Base-by-base conservation (phyloP, 2,113 vertebrate species). In the Acrocephalus kingi region DNA sequence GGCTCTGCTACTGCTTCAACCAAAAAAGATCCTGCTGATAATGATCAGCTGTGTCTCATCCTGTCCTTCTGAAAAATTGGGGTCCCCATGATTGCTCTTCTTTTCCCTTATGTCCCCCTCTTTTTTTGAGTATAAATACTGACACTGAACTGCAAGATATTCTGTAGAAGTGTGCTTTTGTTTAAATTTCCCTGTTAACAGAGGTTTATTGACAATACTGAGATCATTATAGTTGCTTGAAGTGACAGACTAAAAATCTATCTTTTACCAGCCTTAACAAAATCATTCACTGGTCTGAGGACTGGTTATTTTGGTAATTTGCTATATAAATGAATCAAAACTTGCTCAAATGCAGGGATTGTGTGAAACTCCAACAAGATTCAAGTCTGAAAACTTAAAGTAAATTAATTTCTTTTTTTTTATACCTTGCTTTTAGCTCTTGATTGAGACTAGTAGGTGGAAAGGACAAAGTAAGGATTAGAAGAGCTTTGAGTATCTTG, bases 21-120 rank as follows among this genome's bases (percentile, higher is more conserved):
- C 31, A 45, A 10, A 77, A 83, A 66, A 89, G 23, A 31, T 73
- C 18, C 52, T 80, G 46, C 33, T 91, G 87, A 83, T 94, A 94
- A 85, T 67, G 31, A 74, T 88, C 49, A 92, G 22, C n/a, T 68
- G 13, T 85, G 48, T 71, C 59, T 91, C 74, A 89, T 90, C 48
- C 46, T 77, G 72, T 48, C 14, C 49, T 83, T 35, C n/a, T 58
- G 6, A 35, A 58, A 75, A 64, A 54, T 4, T 77, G 22, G 14
- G 18, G 49, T 63, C 8, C 9, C 10, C 0, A 0, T 61, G 16
- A 5, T n/a, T 28, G 17, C 6, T 24, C 8, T 22, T 54, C 4
- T 24, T 33, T 10, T 21, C 14, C 2, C 10, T 25, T 22, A 18
- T 16, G 13, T 7, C 4, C 1, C 15, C 3, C 3, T 33, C 2